Conservation (phyloP, 1,140 invertebrate species). For the Penaeus indicus region DNA sequence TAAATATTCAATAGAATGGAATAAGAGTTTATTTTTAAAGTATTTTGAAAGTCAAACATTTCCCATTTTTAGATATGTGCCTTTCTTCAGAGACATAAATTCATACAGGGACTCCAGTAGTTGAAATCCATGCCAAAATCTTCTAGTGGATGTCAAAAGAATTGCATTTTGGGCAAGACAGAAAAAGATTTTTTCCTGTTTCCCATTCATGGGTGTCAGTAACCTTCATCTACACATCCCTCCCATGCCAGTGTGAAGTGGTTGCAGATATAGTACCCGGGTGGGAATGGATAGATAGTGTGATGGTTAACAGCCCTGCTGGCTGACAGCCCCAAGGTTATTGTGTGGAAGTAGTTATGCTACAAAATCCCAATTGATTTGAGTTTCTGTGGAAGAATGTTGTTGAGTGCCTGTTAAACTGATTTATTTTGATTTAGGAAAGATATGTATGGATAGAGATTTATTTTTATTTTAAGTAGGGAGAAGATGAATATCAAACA, state of each 20-base stretch:
- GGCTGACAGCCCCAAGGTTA: slow-evolving; percentile 44
- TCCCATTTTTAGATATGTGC: slow-evolving; percentile 62
- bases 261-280: not conserved
- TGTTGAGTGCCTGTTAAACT: slow-evolving; percentile 61
- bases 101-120: slow-evolving; percentile 64
- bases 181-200: slow-evolving; percentile 21
- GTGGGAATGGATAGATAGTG: not conserved
- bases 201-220: slow-evolving; percentile 30
- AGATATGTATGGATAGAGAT: slow-evolving; percentile 63
- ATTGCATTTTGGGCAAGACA: slow-evolving; percentile 47
- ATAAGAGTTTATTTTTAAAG: slow-evolving; percentile 61
- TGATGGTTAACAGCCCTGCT: slow-evolving; percentile 3
- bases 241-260: not conserved
- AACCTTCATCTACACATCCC: not conserved
- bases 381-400: slow-evolving; percentile 50
- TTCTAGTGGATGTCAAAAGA: slow-evolving; percentile 61
- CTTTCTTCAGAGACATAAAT: slow-evolving; percentile 64
- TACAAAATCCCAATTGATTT: slow-evolving; percentile 55
- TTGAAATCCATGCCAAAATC: slow-evolving; percentile 64
- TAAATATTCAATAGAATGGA: slow-evolving; percentile 53
- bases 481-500: slow-evolving; percentile 62
- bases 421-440: slow-evolving; percentile 62
- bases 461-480: slow-evolving; percentile 64
- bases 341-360: slow-evolving; percentile 56
- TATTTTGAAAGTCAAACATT: slow-evolving; percentile 55